Conservation (phyloP, 1,140 invertebrate species). For the Epicauta chinensis region DNA sequence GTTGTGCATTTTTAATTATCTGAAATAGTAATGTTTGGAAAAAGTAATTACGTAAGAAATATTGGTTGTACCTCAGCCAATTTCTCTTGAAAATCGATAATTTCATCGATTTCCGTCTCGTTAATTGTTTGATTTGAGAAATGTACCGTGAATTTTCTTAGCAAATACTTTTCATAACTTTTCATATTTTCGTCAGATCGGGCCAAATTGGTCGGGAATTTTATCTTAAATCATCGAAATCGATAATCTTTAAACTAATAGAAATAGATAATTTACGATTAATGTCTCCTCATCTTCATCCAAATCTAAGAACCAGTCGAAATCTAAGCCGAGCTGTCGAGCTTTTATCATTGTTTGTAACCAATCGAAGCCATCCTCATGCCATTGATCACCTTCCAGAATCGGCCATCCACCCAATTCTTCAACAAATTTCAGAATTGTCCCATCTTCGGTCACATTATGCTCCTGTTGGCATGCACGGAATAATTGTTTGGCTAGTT, state of each 20-base stretch:
- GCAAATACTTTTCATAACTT: too few relatives aligned
- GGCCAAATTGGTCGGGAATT: too few relatives aligned
- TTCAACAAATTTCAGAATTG: constrained; percentile 59
- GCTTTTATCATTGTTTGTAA: constrained; percentile 71
- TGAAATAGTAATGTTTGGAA: background rate
- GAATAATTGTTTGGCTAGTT: constrained; percentile 66
- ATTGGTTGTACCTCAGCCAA: constrained; percentile 1
- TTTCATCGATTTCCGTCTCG: background rate
- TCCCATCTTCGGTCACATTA: constrained; percentile 60
- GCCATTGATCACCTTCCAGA: constrained; percentile 66
- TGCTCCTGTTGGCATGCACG: constrained; percentile 71
- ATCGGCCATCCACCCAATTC: constrained; percentile 78
- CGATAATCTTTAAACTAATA: background rate
- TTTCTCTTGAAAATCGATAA: constrained; percentile 5
- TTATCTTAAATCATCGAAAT: background rate
- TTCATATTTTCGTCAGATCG: too few relatives aligned
- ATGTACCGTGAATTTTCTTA: too few relatives aligned
- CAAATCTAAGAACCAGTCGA: constrained; percentile 33
- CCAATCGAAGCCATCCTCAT: constrained; percentile 59
- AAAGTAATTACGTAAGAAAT: too few relatives aligned
- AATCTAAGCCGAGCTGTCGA: constrained; percentile 66
- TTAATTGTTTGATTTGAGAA: too few relatives aligned
- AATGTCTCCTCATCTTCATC: background rate
- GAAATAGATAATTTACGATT: background rate
- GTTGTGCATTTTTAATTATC: background rate